Conservation (phyloP, 2,888 invertebrate species). For the Brachypterus glaber region DNA sequence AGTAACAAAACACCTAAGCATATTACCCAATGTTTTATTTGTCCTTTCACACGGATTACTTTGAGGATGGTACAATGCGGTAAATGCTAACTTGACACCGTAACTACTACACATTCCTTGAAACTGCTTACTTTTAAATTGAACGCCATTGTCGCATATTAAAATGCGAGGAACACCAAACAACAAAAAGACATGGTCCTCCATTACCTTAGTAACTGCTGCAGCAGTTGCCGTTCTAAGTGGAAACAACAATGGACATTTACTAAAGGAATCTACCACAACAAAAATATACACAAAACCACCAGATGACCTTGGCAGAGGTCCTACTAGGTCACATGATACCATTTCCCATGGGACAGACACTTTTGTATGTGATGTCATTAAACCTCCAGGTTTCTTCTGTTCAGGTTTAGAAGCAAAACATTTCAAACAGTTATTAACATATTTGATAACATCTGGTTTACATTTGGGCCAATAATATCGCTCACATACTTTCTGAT, state of each 20-base stretch:
- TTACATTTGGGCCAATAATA: constrained; percentile 13
- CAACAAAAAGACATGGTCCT: constrained; percentile 21
- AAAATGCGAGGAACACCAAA: constrained; percentile 23
- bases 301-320: constrained; percentile 10
- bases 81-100: constrained; percentile 15
- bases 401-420: constrained; percentile 13
- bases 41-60: constrained; percentile 28
- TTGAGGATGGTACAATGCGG: constrained; percentile 27
- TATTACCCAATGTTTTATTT: constrained; percentile 26
- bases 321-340: constrained; percentile 17
- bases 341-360: constrained; percentile 15
- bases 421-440: constrained; percentile 10
- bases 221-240: constrained; percentile 18
- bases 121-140: constrained; percentile 19
- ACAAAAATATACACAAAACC: constrained; percentile 18
- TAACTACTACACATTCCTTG: constrained; percentile 11
- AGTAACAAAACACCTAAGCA: constrained; percentile 24
- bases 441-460: constrained; percentile 8
- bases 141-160: constrained; percentile 25
- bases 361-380: constrained; percentile 8
- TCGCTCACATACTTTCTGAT: constrained; percentile 2
- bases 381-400: constrained; percentile 10
- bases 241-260: constrained; percentile 20
- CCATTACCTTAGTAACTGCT: constrained; percentile 13
- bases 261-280: constrained; percentile 20